Percentiles rank a stretch among this genome's conserved stretches.
phyloP scores from a whole-genome alignment of 1,140 invertebrate genomes.

The Geopemphigus sp. region DNA sequence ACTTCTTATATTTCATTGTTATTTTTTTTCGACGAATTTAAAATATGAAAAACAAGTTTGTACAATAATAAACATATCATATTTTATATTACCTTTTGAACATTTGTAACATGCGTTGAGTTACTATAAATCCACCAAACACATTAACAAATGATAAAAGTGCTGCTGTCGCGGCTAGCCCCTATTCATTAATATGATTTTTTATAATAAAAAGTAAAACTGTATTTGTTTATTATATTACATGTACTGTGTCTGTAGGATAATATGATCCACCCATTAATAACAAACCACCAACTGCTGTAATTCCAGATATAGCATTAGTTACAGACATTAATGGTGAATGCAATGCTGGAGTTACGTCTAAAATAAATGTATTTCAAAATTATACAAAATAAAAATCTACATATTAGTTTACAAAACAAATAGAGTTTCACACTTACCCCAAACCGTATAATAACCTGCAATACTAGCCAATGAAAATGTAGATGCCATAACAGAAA shows the following conservation, averaged over 20 bases:
- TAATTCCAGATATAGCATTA: conserved; percentile 89
- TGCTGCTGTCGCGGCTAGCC: conserved; percentile 74
- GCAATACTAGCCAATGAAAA: conserved; percentile 81
- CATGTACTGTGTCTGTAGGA: conserved; percentile 68
- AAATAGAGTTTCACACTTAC: conserved; percentile 53
- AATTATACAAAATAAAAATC: neutral
- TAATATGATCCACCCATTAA: conserved; percentile 76
- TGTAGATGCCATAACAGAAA: conserved; percentile 84
- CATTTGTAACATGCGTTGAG: conserved; percentile 90
- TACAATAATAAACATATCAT: conserved; percentile 37
- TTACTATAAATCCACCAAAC: conserved; percentile 86
- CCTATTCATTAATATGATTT: conserved; percentile 56
- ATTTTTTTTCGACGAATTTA: no score
- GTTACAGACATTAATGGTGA: conserved; percentile 92
- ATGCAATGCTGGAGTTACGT: conserved; percentile 82
- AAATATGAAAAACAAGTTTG: conserved; percentile 42
- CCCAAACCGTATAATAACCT: conserved; percentile 90
- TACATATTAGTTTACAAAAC: neutral
- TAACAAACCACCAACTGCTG: conserved; percentile 81
- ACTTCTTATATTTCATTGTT: no score
- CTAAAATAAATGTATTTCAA: neutral
- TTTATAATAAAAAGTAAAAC: neutral
- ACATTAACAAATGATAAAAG: conserved; percentile 90
- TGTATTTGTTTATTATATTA: conserved; percentile 51
- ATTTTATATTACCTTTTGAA: conserved; percentile 69